phyloP scores from a whole-genome alignment of 2,797 vertebrate species.

The Pempheris klunzingeri region DNA sequence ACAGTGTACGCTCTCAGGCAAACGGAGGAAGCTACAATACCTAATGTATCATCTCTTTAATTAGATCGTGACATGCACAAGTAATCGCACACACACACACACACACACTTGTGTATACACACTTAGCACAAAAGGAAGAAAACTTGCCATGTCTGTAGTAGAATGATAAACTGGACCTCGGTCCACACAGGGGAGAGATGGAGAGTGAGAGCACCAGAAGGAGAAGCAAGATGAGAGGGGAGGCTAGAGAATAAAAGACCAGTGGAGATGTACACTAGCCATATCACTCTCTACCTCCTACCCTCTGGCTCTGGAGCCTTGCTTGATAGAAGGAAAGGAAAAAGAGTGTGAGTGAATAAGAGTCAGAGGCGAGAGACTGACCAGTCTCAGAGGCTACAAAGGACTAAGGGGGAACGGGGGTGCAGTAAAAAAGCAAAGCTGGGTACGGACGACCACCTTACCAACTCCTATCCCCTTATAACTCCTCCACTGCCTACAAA shows the following conservation, averaged over 20 bases:
- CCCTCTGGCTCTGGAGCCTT: conserved; percentile 63
- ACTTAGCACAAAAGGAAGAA: conserved; percentile 32
- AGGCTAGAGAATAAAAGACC: conserved; percentile 63
- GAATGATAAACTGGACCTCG: conserved; percentile 61
- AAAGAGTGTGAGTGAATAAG: conserved; percentile 50
- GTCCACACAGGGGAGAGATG: conserved; percentile 52
- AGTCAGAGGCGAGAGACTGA: conserved; percentile 52
- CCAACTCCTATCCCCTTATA: conserved; percentile 24
- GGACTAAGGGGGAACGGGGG: conserved; percentile 31
- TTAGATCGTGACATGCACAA: conserved; percentile 40
- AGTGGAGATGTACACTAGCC: conserved; percentile 56
- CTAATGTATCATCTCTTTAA: conserved; percentile 53
- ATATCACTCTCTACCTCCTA: conserved; percentile 63
- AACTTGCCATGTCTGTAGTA: conserved; percentile 36
- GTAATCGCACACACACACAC: conserved; percentile 3
- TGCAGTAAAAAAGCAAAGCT: conserved; percentile 39
- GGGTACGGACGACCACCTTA: conserved; percentile 41
- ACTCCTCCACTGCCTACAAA: conserved; percentile 36
- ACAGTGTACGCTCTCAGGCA: conserved; percentile 3
- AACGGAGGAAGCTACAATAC: conserved; percentile 17
- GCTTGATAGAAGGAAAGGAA: conserved; percentile 46
- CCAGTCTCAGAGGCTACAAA: conserved; percentile 59
- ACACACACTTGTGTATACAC: conserved; percentile 2
- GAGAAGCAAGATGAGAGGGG: conserved; percentile 55
- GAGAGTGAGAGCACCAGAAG: conserved; percentile 58